Evolutionary conservation across 2,888 invertebrate genomes (phyloP), one percentile per base, ranked within the genome.

Genomic region (Drosophila recens): DNA sequence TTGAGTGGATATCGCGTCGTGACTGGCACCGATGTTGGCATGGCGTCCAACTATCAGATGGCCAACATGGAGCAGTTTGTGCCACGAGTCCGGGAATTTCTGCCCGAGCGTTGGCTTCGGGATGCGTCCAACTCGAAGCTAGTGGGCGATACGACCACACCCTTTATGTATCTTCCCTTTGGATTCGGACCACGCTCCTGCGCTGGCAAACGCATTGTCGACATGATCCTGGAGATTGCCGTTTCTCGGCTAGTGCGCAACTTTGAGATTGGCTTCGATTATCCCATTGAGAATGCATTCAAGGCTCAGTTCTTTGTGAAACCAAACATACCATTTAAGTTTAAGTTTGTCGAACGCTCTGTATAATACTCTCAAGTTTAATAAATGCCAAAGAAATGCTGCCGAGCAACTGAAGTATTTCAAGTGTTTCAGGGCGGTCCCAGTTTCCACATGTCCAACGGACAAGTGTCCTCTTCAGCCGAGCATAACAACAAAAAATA

Each of bases 51-150:
- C 33, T 94, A 95, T 80, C 94, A 95, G 54, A 92, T 94, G 80
- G 93, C 94, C 88, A 95, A 95, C 17, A 59, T 86, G 72, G 93
- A 95, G 61, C 94, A 96, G 78, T 96, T 93, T 82, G 96, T 95
- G 79, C 93, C 94, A 0, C 94, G 94, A 6, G 93, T 95, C 0
- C 90, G 93, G 0, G 94, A 95, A 66, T 97, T 95, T 85, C 90
- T 95, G 23, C 97, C 97, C 0, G 96, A 97, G 89, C 93, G 97
- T 30, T 97, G 97, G 97, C 75, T 94, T 38, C 93, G 93, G 0
- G 70, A 68, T 15, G 76, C 74, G 3, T 30, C 58, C 36, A 67
- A 72, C 17, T 38, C 72, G 3, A 75, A 72, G 4, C 58, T 81
- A 3, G 75, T 80, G 13, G 83, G 79, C 0, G 77, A 79, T 8